phyloP scores from a whole-genome alignment of 2,113 vertebrate genomes.

The Cottus gobio region DNA sequence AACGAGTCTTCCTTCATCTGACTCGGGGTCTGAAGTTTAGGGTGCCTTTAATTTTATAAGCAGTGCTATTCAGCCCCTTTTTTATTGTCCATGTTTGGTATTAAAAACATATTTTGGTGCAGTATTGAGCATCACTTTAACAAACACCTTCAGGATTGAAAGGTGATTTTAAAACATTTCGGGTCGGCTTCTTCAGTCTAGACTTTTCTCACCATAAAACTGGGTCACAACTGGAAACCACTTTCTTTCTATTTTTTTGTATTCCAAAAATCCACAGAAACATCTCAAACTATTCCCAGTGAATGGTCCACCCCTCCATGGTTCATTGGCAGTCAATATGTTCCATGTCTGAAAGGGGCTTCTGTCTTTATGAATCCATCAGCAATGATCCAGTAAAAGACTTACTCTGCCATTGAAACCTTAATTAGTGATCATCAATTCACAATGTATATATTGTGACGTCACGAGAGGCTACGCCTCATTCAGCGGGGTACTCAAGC shows the following conservation, averaged over 20 bases:
- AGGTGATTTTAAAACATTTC: neutral
- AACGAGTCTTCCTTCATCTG: neutral
- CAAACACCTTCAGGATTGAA: neutral
- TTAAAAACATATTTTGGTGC: no score
- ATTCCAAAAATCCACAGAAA: neutral
- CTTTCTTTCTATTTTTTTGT: neutral
- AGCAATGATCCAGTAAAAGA: no score
- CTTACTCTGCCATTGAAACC: no score
- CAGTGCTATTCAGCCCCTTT: neutral
- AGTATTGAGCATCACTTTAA: no score
- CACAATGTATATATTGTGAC: neutral
- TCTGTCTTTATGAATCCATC: no score
- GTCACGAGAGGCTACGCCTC: no score
- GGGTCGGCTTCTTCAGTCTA: neutral
- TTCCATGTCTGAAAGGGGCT: no score
- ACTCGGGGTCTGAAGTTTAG: conserved; percentile 2
- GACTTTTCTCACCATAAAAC: neutral
- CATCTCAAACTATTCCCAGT: no score
- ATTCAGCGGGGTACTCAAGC: no score
- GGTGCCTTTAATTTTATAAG: neutral
- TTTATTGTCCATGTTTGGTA: neutral
- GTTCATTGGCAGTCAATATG: neutral
- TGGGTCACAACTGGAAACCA: neutral
- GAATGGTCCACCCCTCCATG: neutral
- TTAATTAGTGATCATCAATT: neutral